Percentiles rank a stretch among this genome's conserved stretches.
These are phyloP conservation scores for Leucoraja erinaceus DNA, from an alignment of 2,113 vertebrate genomes.

Conservation along the genomic window DNA sequence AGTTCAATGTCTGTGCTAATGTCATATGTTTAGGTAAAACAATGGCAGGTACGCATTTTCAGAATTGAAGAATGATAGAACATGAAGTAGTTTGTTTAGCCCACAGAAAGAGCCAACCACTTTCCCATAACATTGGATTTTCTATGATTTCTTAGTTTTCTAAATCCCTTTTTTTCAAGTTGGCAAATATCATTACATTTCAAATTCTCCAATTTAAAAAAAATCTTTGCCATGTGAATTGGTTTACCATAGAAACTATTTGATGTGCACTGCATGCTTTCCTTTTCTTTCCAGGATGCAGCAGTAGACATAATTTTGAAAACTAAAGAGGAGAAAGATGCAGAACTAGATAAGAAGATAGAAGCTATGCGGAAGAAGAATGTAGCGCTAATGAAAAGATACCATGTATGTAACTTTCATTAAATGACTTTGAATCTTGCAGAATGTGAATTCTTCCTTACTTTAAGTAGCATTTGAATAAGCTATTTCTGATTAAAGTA, in stretches of 20 bases:
- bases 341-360: slow-evolving; percentile 86
- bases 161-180: not conserved
- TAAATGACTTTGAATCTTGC: not conserved
- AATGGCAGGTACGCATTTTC: not conserved
- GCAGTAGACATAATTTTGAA: slow-evolving; percentile 58
- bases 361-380: slow-evolving; percentile 88
- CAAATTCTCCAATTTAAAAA: too few relatives aligned
- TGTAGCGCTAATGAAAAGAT: slow-evolving; percentile 79
- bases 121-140: not conserved
- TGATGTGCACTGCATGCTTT: not conserved
- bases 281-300: slow-evolving; percentile 53
- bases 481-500: too few relatives aligned
- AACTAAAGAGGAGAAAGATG: slow-evolving; percentile 78
- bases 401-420: slow-evolving; percentile 67
- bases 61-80: not conserved
- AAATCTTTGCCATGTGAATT: not conserved
- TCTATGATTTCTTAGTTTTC: not conserved
- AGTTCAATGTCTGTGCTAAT: not conserved
- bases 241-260: not conserved
- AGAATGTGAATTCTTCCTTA: not conserved
- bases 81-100: not conserved
- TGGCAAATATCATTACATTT: not conserved
- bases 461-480: not conserved
- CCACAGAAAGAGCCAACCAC: not conserved
- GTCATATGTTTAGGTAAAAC: not conserved